A percentile compares a stretch with the other conserved stretches of the same genome.
Evolutionary conservation across 2,888 invertebrate genomes (phyloP).

Genomic region (Melitaea athalia): DNA sequence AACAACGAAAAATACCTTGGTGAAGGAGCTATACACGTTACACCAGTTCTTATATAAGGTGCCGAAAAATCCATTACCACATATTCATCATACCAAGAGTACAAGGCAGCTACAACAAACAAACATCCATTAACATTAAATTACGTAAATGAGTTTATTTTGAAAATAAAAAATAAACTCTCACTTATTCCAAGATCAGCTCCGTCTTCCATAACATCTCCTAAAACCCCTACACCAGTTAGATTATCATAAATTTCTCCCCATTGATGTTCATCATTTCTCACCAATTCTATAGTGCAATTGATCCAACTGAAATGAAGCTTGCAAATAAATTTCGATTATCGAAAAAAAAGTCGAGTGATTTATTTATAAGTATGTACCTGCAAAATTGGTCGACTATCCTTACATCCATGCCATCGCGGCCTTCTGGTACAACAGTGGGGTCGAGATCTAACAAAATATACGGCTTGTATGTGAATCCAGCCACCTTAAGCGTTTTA

Average conservation of each 20-base stretch:
- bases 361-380: slow-evolving; percentile 47
- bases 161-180: not conserved
- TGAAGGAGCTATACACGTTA: slow-evolving; percentile 86
- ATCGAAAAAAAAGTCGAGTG: not conserved
- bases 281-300: slow-evolving; percentile 69
- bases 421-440: slow-evolving; percentile 52
- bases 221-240: slow-evolving; percentile 85
- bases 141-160: not conserved
- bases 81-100: slow-evolving; percentile 85
- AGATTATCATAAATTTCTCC: slow-evolving; percentile 85
- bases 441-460: slow-evolving; percentile 70
- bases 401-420: slow-evolving; percentile 81
- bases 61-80: slow-evolving; percentile 83
- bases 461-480: slow-evolving; percentile 84
- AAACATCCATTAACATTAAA: not conserved
- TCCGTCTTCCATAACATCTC: slow-evolving; percentile 82
- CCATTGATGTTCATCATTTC: slow-evolving; percentile 84
- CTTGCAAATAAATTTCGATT: not conserved
- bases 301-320: slow-evolving; percentile 66
- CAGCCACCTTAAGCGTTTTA: slow-evolving; percentile 74
- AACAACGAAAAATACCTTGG: slow-evolving; percentile 67
- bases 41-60: slow-evolving; percentile 82
- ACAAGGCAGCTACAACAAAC: slow-evolving; percentile 70
- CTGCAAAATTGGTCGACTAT: slow-evolving; percentile 77
- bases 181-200: slow-evolving; percentile 84